phyloP scores from a whole-genome alignment of 2,888 invertebrate species.

The Andrena trimmerana region DNA sequence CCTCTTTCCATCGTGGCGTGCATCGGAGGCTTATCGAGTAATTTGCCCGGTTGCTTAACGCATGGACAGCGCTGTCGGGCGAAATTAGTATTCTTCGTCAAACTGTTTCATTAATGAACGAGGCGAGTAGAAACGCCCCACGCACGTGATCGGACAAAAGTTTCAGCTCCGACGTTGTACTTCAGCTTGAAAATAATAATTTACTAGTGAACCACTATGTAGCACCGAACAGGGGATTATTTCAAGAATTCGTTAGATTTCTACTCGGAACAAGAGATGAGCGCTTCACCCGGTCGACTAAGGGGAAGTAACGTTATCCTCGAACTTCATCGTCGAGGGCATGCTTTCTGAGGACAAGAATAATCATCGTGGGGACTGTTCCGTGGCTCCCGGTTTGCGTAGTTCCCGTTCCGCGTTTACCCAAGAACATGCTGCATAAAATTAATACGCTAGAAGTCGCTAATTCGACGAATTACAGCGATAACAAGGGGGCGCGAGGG shows the following conservation, averaged over 20 bases:
- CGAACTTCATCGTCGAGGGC: not conserved
- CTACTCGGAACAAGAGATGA: not conserved
- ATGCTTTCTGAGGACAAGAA: not conserved
- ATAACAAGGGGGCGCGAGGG: constrained; percentile 21
- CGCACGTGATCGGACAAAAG: not conserved
- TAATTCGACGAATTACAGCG: constrained; percentile 54
- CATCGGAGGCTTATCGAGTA: constrained; percentile 44
- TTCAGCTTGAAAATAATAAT: not conserved
- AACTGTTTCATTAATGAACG: not conserved
- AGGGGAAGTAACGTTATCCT: not conserved
- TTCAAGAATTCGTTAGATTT: too few relatives aligned
- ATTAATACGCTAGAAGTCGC: constrained; percentile 34
- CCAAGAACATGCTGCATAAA: not conserved
- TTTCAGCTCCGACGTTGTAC: not conserved
- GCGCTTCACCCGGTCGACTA: not conserved
- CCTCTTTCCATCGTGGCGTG: not conserved
- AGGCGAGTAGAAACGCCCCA: not conserved
- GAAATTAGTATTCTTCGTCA: too few relatives aligned
- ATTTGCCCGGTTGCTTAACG: constrained; percentile 35
- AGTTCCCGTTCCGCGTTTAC: not conserved
- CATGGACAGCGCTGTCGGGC: not conserved
- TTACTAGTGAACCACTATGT: not conserved
- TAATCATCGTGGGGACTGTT: not conserved
- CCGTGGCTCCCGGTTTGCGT: not conserved
- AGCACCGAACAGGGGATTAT: too few relatives aligned